Percentiles rank a stretch among this genome's conserved stretches.
Conservation (phyloP, 2,113 vertebrate genomes). For the Isurus oxyrinchus region DNA sequence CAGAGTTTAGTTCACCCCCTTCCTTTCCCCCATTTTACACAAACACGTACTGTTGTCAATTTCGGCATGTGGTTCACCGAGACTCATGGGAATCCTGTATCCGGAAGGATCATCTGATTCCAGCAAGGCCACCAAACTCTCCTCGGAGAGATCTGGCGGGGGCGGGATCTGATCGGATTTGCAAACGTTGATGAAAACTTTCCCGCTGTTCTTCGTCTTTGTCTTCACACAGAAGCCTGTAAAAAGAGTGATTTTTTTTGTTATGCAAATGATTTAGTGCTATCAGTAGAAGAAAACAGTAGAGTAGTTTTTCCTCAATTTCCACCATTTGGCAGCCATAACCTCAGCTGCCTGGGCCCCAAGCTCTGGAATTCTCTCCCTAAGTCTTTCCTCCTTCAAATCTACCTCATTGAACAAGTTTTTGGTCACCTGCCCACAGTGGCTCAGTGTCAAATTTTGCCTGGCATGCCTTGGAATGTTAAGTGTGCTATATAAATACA, state of each 20-base stretch:
- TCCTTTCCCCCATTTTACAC: neutral
- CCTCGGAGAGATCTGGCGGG: constrained; percentile 65
- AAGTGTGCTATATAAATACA: too few species aligned
- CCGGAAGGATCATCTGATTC: constrained; percentile 73
- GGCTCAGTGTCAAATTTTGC: too few species aligned
- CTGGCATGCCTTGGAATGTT: neutral
- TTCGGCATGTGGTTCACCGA: constrained; percentile 77
- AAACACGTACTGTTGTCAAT: constrained; percentile 71
- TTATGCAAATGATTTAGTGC: neutral
- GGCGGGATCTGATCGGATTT: constrained; percentile 69
- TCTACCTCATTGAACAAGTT: neutral
- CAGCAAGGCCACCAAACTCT: constrained; percentile 68
- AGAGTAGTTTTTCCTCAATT: neutral
- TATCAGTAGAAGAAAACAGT: neutral
- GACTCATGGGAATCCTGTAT: constrained; percentile 82
- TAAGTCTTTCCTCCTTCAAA: neutral
- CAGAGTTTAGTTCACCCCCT: neutral
- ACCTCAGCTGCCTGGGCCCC: neutral
- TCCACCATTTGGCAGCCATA: neutral
- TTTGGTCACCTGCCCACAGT: neutral
- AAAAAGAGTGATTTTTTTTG: neutral
- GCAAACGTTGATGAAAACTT: constrained; percentile 81
- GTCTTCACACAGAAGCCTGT: constrained; percentile 82
- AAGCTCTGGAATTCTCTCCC: neutral
- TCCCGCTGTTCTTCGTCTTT: constrained; percentile 52